A percentile compares a stretch with the other conserved stretches of the same genome.
These are phyloP conservation scores for Plutella xylostella DNA, from an alignment of 2,888 invertebrate species.

Conservation along the genomic window DNA sequence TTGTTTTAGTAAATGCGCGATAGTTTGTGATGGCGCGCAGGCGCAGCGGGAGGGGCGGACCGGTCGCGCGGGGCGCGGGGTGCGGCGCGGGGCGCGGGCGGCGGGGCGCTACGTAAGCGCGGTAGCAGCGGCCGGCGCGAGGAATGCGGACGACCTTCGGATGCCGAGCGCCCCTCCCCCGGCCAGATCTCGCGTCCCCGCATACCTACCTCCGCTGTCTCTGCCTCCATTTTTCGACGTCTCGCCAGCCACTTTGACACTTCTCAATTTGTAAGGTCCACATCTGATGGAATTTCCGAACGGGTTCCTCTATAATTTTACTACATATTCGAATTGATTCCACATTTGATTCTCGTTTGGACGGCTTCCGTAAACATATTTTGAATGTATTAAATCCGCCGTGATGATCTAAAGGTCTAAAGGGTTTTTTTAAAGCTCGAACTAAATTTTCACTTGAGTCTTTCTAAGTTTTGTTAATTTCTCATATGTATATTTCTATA, in stretches of 20 bases:
- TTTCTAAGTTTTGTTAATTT: too few species aligned
- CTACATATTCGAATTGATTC: neutral
- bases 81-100: slow-evolving; percentile 24
- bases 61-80: slow-evolving; percentile 34
- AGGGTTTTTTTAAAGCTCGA: too few species aligned
- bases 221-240: slow-evolving; percentile 63
- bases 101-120: slow-evolving; percentile 68
- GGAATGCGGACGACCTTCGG: slow-evolving; percentile 71
- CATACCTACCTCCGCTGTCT: slow-evolving; percentile 58
- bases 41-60: slow-evolving; percentile 26
- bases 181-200: slow-evolving; percentile 68
- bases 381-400: too few species aligned
- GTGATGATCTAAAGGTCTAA: too few species aligned
- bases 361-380: neutral
- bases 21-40: slow-evolving; percentile 56
- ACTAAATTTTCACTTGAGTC: too few species aligned
- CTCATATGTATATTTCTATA: too few species aligned
- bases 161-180: slow-evolving; percentile 66
- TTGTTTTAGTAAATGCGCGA: slow-evolving; percentile 65
- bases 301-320: slow-evolving; percentile 20
- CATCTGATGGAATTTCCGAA: slow-evolving; percentile 27
- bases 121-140: slow-evolving; percentile 63
- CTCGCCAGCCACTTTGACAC: slow-evolving; percentile 60
- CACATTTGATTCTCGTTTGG: neutral
- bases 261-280: slow-evolving; percentile 39